Conservation (phyloP, 2,113 vertebrate genomes). For the Cephalophus harveyi region DNA sequence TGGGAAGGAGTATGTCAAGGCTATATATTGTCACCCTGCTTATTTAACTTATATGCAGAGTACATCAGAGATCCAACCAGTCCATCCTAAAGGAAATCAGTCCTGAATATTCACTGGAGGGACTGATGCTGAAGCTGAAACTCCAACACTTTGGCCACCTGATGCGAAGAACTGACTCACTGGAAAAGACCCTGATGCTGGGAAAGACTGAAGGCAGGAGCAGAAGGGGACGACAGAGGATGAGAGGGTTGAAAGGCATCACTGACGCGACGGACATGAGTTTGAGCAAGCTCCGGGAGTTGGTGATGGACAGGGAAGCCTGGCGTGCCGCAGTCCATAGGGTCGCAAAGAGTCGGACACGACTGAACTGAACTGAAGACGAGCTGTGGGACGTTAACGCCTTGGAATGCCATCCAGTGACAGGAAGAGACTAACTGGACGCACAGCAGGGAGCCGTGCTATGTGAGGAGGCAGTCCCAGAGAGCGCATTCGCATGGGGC, state of each 20-base stretch:
- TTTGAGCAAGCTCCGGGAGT: not conserved
- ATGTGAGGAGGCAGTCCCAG: not conserved
- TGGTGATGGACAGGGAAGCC: not conserved
- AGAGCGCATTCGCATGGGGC: not conserved
- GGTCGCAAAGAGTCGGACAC: rapidly evolving
- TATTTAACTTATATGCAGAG: not conserved
- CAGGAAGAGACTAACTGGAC: not conserved
- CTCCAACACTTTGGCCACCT: too few relatives aligned
- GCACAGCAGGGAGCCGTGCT: not conserved
- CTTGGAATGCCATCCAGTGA: not conserved
- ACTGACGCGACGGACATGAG: rapidly evolving
- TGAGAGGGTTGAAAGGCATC: not conserved
- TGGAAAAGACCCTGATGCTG: not conserved
- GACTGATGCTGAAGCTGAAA: not conserved
- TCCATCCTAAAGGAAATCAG: too few relatives aligned
- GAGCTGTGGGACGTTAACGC: not conserved
- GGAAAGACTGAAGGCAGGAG: not conserved
- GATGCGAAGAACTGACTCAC: not conserved
- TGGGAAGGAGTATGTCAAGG: not conserved
- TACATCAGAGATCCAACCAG: not conserved
- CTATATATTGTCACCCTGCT: not conserved
- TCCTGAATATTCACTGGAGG: not conserved
- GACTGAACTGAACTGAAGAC: not conserved
- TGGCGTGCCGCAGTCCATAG: rapidly evolving
- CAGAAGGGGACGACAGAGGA: not conserved